Conservation (phyloP, 2,888 invertebrate species). For the Drepanosiphum platanoidis region DNA sequence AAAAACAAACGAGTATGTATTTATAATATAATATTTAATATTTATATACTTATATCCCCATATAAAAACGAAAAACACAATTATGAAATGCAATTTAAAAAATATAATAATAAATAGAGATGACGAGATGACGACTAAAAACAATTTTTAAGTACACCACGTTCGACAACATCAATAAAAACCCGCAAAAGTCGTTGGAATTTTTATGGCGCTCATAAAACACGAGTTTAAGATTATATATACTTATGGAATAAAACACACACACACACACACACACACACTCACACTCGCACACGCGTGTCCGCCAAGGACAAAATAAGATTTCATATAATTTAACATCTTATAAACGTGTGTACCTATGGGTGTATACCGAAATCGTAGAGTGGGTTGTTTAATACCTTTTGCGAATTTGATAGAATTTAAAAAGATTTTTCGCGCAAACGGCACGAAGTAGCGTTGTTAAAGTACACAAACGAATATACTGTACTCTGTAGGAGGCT, state of each 20-base stretch:
- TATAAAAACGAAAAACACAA: neutral
- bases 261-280: no score
- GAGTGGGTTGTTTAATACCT: neutral
- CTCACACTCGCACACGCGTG: no score
- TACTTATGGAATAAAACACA: neutral
- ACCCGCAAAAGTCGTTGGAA: neutral
- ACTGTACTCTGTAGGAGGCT: no score
- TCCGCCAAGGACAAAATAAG: neutral
- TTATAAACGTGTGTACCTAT: neutral
- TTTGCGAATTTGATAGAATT: neutral
- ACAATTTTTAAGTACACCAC: neutral
- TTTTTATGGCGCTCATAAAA: slow-evolving; percentile 20
- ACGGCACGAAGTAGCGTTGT: no score
- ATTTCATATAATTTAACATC: slow-evolving; percentile 3
- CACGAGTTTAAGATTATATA: neutral
- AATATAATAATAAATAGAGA: neutral
- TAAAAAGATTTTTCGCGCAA: neutral
- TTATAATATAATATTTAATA: no score
- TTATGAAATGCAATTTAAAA: slow-evolving; percentile 1
- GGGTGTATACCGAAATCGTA: neutral
- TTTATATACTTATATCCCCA: no score
- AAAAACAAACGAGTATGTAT: no score
- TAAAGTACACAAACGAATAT: no score
- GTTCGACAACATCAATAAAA: slow-evolving; percentile 20
- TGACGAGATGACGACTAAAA: neutral